Evolutionary conservation across 2,888 invertebrate genomes (phyloP).

Genomic region (Ditylenchus weischeri): DNA sequence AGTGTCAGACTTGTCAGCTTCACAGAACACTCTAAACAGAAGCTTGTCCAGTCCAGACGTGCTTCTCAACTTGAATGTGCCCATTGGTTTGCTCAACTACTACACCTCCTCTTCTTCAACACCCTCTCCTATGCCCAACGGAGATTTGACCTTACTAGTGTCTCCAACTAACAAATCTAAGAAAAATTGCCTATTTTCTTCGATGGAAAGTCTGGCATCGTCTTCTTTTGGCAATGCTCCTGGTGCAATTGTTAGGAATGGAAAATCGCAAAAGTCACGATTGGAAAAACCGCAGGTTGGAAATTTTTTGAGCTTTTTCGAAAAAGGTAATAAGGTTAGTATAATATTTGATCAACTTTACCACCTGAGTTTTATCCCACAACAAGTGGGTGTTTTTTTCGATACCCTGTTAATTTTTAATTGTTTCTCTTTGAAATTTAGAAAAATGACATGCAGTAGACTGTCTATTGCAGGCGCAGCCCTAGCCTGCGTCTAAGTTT

Average conservation of each 20-base stretch:
- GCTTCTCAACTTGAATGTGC: not conserved
- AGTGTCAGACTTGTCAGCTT: not conserved
- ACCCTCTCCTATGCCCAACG: constrained; percentile 1
- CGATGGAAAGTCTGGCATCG: not conserved
- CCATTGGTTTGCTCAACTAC: not conserved
- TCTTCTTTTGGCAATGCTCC: not conserved
- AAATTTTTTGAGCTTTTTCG: not conserved
- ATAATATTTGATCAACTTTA: too few relatives aligned
- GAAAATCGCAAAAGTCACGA: not conserved
- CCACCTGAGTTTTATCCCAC: too few relatives aligned
- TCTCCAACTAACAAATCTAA: not conserved
- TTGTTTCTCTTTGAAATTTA: too few relatives aligned
- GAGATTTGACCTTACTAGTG: not conserved
- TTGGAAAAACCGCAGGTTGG: constrained; percentile 1
- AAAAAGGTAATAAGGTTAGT: not conserved
- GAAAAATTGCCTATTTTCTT: constrained; percentile 2
- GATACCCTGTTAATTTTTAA: too few relatives aligned
- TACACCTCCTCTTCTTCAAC: not conserved
- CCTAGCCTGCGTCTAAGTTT: too few relatives aligned
- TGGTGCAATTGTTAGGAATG: not conserved
- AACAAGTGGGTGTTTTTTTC: too few relatives aligned
- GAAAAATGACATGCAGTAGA: too few relatives aligned
- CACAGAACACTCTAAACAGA: not conserved
- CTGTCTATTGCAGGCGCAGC: too few relatives aligned
- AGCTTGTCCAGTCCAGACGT: constrained; percentile 7